Percentiles rank a stretch among this genome's conserved stretches.
Conservation (phyloP, 64 coral and sea anemone genomes). For the Dendronephthya gigantea region DNA sequence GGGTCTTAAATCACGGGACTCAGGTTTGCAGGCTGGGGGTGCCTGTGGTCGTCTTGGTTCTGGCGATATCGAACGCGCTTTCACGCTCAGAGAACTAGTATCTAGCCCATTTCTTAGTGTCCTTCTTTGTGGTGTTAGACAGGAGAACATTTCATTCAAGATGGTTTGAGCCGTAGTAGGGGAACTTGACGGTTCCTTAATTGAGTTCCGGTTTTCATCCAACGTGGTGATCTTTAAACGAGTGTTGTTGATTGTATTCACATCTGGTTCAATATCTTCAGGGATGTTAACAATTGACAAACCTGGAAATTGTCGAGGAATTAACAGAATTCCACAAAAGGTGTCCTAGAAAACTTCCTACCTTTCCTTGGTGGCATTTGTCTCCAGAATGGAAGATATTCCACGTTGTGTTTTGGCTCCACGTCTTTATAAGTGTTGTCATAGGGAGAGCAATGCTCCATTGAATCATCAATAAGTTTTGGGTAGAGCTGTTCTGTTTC, state of each 20-base stretch:
- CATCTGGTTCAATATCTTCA: not conserved
- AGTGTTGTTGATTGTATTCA: not conserved
- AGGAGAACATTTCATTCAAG: not conserved
- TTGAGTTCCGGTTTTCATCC: not conserved
- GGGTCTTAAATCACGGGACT: not conserved
- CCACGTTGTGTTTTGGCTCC: not conserved
- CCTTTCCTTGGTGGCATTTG: not conserved
- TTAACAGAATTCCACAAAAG: not conserved
- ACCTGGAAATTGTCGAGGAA: not conserved
- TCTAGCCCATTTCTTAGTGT: not conserved
- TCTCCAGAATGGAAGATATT: slow-evolving; percentile 8
- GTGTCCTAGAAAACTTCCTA: not conserved
- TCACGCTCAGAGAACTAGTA: not conserved
- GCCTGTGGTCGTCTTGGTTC: not conserved
- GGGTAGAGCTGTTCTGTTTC: not conserved
- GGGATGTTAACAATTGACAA: not conserved
- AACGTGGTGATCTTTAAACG: not conserved
- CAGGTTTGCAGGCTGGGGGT: not conserved
- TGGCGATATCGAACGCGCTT: not conserved
- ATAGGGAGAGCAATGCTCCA: not conserved
- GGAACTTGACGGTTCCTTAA: not conserved
- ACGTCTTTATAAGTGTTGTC: not conserved
- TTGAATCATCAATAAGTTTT: not conserved
- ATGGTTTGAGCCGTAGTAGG: not conserved
- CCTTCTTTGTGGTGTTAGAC: not conserved